Conservation (phyloP, 2,888 invertebrate species). For the Elysia crispata region DNA sequence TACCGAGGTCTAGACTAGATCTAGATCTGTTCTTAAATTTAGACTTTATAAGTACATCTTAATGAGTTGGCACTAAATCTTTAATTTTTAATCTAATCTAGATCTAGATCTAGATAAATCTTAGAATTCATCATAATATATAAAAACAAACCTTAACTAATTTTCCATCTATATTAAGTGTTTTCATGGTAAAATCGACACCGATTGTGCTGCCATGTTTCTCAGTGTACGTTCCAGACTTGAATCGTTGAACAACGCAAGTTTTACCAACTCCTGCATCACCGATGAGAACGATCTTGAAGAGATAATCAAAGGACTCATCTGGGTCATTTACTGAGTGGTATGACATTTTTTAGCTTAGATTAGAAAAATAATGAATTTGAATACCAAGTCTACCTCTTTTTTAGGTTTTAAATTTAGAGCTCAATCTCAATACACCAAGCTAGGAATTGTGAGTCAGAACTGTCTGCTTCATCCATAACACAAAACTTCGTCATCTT, state of each 20-base stretch:
- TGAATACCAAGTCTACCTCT: too few relatives aligned
- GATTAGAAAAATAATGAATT: background rate
- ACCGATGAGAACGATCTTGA: conserved; percentile 96
- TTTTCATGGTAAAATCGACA: conserved; percentile 99
- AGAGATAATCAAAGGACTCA: conserved; percentile 90
- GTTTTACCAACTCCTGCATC: conserved; percentile 85
- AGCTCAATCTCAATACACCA: too few relatives aligned
- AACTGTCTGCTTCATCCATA: background rate
- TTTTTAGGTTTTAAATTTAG: too few relatives aligned
- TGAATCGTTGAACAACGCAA: conserved; percentile 95
- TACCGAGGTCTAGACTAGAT: too few relatives aligned
- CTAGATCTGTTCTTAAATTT: too few relatives aligned
- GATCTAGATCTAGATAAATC: too few relatives aligned
- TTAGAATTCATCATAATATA: too few relatives aligned
- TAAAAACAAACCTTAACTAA: conserved; percentile 88
- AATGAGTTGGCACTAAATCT: too few relatives aligned
- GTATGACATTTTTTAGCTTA: conserved; percentile 60
- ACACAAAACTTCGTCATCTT: background rate
- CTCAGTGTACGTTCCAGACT: conserved; percentile 96
- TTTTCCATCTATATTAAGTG: conserved; percentile 93
- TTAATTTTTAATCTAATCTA: too few relatives aligned
- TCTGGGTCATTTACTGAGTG: conserved; percentile 74
- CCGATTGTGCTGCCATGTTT: conserved; percentile 96
- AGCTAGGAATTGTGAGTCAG: background rate
- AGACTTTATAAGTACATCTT: too few relatives aligned